Conservation (phyloP, 2,113 vertebrate genomes). For the Nothoprocta pentlandii region DNA sequence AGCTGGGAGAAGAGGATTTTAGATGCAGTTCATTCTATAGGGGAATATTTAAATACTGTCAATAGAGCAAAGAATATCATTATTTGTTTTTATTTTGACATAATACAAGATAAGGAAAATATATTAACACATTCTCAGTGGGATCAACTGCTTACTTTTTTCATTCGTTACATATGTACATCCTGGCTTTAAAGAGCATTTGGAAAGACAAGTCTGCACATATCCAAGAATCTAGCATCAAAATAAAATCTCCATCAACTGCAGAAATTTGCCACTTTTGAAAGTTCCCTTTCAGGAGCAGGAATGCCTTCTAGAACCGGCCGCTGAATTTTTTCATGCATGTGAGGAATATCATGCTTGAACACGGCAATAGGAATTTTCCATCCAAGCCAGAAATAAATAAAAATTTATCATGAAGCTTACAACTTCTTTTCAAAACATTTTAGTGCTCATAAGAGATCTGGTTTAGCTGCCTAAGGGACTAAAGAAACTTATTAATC, state of each 20-base stretch:
- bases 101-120: background rate
- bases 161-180: background rate
- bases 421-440: slow-evolving; percentile 5
- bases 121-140: background rate
- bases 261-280: background rate
- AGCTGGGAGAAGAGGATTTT: background rate
- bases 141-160: background rate
- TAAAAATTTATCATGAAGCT: background rate
- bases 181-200: background rate
- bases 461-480: background rate
- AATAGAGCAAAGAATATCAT: background rate
- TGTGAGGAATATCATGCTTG: background rate
- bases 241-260: background rate
- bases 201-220: background rate
- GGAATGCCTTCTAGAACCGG: background rate
- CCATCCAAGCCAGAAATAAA: background rate
- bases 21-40: background rate
- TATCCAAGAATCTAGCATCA: background rate
- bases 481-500: background rate
- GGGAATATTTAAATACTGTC: background rate
- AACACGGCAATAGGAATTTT: background rate
- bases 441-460: background rate
- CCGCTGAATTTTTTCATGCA: background rate
- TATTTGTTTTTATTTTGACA: background rate
- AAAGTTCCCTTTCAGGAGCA: background rate